Percentiles rank a stretch among this genome's conserved stretches.
Evolutionary conservation across 2,797 vertebrate species (phyloP).

Genomic region (Danionella dracula): DNA sequence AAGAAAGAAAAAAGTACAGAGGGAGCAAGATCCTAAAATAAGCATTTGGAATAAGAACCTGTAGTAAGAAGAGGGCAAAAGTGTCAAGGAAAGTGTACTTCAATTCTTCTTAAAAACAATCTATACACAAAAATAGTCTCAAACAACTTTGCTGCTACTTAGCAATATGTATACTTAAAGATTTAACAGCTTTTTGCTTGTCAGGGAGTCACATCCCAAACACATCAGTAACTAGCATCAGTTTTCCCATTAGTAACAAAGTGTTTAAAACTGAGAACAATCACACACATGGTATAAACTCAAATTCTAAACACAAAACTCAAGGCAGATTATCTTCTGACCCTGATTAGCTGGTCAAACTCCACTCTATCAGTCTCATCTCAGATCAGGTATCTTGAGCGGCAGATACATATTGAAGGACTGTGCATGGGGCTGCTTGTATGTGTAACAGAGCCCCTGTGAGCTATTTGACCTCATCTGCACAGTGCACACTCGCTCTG

Average conservation of each 20-base stretch:
- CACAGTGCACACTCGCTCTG: not conserved
- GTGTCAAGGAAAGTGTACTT: no score
- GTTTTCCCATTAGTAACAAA: no score
- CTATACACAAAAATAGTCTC: no score
- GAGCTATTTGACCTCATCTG: conserved; percentile 17
- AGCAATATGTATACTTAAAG: no score
- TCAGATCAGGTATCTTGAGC: conserved; percentile 17
- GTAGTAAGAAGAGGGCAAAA: conserved; percentile 9
- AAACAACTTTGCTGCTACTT: no score
- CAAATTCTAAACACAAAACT: not conserved
- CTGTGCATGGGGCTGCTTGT: not conserved
- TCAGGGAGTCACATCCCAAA: no score
- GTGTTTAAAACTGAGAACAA: no score
- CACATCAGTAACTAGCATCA: no score
- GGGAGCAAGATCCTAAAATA: conserved; percentile 34
- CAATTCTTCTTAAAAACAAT: not conserved
- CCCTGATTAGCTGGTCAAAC: conserved; percentile 21
- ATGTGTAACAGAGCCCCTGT: conserved; percentile 12
- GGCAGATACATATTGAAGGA: conserved; percentile 28
- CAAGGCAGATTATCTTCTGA: conserved; percentile 1
- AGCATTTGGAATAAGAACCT: conserved; percentile 1
- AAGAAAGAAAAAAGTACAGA: conserved; percentile 14
- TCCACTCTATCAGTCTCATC: conserved; percentile 22
- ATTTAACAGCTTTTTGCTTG: no score
- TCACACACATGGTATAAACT: no score